A percentile compares a stretch with the other conserved stretches of the same genome.
Conservation (phyloP, 23 tunicate genomes). For the Clavelina lepadiformis region DNA sequence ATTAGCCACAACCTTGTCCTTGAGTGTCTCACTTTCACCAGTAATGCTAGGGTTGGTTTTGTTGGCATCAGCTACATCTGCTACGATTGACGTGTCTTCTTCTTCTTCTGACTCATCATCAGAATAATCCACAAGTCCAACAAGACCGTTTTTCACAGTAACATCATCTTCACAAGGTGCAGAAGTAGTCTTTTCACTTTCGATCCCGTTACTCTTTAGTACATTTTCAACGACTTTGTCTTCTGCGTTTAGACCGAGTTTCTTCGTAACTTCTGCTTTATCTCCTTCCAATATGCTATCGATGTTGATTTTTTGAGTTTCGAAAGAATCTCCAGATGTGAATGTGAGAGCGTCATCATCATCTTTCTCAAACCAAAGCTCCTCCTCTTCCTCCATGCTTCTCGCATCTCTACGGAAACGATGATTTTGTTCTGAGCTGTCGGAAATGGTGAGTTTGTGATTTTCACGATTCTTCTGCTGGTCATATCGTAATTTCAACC, state of each 20-base stretch:
- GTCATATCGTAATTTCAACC: conserved; percentile 65
- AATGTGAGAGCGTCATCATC: conserved; percentile 38
- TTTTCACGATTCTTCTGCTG: conserved; percentile 61
- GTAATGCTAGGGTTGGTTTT: neutral
- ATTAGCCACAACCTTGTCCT: neutral
- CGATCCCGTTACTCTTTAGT: neutral
- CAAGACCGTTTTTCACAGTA: conserved; percentile 51
- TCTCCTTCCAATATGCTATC: conserved; percentile 68
- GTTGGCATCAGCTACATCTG: neutral
- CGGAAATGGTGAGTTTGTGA: conserved; percentile 2
- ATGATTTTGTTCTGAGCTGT: conserved; percentile 7
- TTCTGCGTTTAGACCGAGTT: neutral
- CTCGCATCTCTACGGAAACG: conserved; percentile 80
- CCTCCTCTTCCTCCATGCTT: conserved; percentile 84
- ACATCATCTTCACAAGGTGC: conserved; percentile 15
- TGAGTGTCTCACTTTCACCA: neutral
- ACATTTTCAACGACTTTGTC: neutral
- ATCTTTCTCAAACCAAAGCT: conserved; percentile 89
- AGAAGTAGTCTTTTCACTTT: conserved; percentile 8
- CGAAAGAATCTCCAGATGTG: conserved; percentile 32
- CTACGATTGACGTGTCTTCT: conserved; percentile 14
- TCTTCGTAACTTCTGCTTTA: neutral
- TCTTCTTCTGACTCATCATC: conserved; percentile 91
- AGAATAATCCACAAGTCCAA: conserved; percentile 79
- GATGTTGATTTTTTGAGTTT: conserved; percentile 74